These are phyloP conservation scores for Embiotoca jacksoni DNA, from an alignment of 2,113 vertebrate genomes.

Conservation along the genomic window DNA sequence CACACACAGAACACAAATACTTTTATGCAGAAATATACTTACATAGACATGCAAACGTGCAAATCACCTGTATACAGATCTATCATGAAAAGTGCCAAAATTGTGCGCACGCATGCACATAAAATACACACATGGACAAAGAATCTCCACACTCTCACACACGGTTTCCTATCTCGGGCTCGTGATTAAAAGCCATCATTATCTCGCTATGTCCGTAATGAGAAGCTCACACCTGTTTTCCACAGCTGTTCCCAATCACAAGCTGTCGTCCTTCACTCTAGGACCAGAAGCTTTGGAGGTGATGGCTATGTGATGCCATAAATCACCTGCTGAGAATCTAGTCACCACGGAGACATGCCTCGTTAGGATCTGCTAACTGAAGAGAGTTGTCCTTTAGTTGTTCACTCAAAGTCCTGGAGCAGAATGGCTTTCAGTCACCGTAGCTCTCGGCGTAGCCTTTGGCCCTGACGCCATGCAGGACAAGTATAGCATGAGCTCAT, in stretches of 20 bases:
- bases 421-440: slow-evolving; percentile 45
- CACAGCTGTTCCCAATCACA: slow-evolving; percentile 71
- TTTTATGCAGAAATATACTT: slow-evolving; percentile 11
- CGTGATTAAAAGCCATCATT: slow-evolving; percentile 73
- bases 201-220: slow-evolving; percentile 56
- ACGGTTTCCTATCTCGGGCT: slow-evolving; percentile 2
- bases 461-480: slow-evolving; percentile 15
- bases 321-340: slow-evolving; percentile 60
- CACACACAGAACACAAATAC: slow-evolving; percentile 8
- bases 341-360: slow-evolving; percentile 63
- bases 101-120: background rate
- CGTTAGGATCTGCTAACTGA: slow-evolving; percentile 48
- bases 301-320: slow-evolving; percentile 66
- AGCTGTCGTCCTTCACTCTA: slow-evolving; percentile 67
- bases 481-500: slow-evolving; percentile 50
- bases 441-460: slow-evolving; percentile 16
- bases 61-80: slow-evolving; percentile 6
- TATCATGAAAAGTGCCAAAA: background rate
- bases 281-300: slow-evolving; percentile 59
- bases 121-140: background rate
- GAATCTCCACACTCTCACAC: background rate
- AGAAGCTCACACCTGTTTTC: slow-evolving; percentile 78
- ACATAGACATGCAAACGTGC: slow-evolving; percentile 13
- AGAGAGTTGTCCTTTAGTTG: slow-evolving; percentile 44
- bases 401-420: slow-evolving; percentile 8